A percentile compares a stretch with the other conserved stretches of the same genome.
phyloP scores from a whole-genome alignment of 2,888 invertebrate species.

The Exephanes ischioxanthus region DNA sequence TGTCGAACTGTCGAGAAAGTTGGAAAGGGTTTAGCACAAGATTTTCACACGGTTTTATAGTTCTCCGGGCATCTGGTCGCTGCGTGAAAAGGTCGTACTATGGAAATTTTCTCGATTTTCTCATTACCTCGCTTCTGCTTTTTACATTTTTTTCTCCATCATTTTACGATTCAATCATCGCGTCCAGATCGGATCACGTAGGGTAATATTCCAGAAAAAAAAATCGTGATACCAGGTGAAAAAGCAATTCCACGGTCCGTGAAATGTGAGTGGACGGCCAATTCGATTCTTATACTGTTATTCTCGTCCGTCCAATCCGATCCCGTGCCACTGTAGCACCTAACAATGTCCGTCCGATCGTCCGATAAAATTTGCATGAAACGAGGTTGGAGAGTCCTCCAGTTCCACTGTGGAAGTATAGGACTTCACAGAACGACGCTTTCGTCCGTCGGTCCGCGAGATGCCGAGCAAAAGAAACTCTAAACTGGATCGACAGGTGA shows the following conservation, averaged over 20 bases:
- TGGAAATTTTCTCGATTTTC: slow-evolving; percentile 43
- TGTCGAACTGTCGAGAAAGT: slow-evolving; percentile 53
- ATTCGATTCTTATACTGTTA: slow-evolving; percentile 59
- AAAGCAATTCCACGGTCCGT: slow-evolving; percentile 37
- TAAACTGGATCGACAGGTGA: slow-evolving; percentile 55
- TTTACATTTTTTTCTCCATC: slow-evolving; percentile 30
- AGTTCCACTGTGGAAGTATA: background rate
- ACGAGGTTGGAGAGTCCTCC: slow-evolving; percentile 6
- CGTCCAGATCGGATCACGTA: slow-evolving; percentile 13
- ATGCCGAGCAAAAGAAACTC: slow-evolving; percentile 31
- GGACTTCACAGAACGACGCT: background rate
- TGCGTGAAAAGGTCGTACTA: slow-evolving; percentile 40
- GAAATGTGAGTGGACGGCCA: slow-evolving; percentile 40
- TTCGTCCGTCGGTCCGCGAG: slow-evolving; percentile 18
- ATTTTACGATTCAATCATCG: slow-evolving; percentile 49
- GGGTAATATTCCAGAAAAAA: slow-evolving; percentile 28
- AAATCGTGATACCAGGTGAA: background rate
- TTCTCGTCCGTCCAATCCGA: slow-evolving; percentile 54
- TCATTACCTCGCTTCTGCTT: slow-evolving; percentile 43
- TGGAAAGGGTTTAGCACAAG: slow-evolving; percentile 44
- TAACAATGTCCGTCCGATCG: slow-evolving; percentile 56
- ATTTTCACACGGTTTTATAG: slow-evolving; percentile 60
- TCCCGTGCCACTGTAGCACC: slow-evolving; percentile 36
- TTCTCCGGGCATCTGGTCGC: slow-evolving; percentile 49
- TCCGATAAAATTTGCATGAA: slow-evolving; percentile 67